Evolutionary conservation across 2,113 vertebrate genomes (phyloP).

Genomic region (Nycticorax nycticorax): DNA sequence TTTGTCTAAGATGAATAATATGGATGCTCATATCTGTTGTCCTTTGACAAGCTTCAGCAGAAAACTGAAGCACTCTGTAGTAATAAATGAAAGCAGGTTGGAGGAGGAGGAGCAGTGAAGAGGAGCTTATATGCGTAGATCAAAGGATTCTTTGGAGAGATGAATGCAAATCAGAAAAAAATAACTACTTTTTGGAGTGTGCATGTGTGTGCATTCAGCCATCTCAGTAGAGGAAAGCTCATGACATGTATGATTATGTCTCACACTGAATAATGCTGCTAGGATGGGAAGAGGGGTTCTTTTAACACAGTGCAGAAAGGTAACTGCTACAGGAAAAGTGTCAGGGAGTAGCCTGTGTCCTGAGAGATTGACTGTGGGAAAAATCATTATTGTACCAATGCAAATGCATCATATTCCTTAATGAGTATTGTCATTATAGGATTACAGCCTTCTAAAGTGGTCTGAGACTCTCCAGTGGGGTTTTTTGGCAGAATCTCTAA

Average conservation of each 20-base stretch:
- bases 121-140: not conserved
- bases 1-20: not conserved
- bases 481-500: not conserved
- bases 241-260: not conserved
- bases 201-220: not conserved
- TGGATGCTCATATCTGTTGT: not conserved
- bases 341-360: not conserved
- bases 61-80: not conserved
- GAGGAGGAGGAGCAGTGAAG: not conserved
- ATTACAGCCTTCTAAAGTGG: not conserved
- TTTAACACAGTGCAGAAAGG: not conserved
- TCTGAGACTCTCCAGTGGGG: not conserved
- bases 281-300: not conserved
- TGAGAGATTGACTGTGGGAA: not conserved
- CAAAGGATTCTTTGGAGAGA: not conserved
- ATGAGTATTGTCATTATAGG: not conserved
- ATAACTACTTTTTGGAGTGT: not conserved
- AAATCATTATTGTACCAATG: not conserved
- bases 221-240: not conserved
- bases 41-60: not conserved
- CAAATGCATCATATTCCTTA: not conserved
- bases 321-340: not conserved
- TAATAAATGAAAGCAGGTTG: not conserved
- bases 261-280: not conserved
- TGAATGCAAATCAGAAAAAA: conserved; percentile 2